Conservation (phyloP, 2,888 invertebrate species). For the Epicampocera succincta region DNA sequence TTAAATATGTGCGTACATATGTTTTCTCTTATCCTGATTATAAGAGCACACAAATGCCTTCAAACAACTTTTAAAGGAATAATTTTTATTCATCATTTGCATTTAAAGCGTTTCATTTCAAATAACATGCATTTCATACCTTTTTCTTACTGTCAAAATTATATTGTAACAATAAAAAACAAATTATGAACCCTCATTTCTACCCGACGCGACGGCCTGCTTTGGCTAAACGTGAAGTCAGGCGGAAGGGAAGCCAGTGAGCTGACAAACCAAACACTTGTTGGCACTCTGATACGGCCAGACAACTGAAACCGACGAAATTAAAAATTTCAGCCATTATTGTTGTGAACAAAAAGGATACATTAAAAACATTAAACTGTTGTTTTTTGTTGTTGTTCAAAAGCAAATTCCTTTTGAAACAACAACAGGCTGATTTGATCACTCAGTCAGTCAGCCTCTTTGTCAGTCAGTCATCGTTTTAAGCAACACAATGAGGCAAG, state of each 20-base stretch:
- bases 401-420: slow-evolving; percentile 46
- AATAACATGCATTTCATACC: slow-evolving; percentile 1
- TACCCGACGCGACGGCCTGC: slow-evolving; percentile 43
- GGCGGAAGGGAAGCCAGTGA: slow-evolving; percentile 61
- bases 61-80: too few relatives aligned
- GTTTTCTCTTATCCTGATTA: too few relatives aligned
- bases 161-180: neutral
- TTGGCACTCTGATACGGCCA: slow-evolving; percentile 50
- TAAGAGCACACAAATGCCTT: too few relatives aligned
- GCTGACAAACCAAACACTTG: slow-evolving; percentile 65
- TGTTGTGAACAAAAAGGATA: slow-evolving; percentile 53
- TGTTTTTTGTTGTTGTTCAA: slow-evolving; percentile 10
- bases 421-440: slow-evolving; percentile 19
- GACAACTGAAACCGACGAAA: slow-evolving; percentile 39
- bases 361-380: slow-evolving; percentile 10
- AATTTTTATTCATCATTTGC: too few relatives aligned
- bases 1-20: too few relatives aligned
- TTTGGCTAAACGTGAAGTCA: slow-evolving; percentile 35
- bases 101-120: too few relatives aligned
- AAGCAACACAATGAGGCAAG: neutral
- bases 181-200: slow-evolving; percentile 10
- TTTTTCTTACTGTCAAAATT: slow-evolving; percentile 3
- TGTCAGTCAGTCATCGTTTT: slow-evolving; percentile 7
- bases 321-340: slow-evolving; percentile 10
- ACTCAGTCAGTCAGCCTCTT: neutral